phyloP scores from a whole-genome alignment of 2,113 vertebrate species.

The Pipa parva region DNA sequence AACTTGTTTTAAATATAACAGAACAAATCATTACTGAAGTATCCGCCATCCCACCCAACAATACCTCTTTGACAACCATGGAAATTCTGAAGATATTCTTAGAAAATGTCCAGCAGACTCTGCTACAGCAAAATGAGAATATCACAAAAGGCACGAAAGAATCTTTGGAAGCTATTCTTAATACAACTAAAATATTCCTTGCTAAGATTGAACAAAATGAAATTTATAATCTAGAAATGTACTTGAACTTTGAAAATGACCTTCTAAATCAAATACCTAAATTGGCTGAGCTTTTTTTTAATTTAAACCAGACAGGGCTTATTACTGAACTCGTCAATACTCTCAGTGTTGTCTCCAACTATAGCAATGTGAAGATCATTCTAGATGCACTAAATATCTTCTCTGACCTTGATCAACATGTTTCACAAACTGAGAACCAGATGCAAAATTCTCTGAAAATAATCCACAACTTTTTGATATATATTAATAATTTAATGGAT shows the following conservation, averaged over 20 bases:
- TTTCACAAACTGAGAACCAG: neutral
- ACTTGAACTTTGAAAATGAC: neutral
- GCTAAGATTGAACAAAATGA: neutral
- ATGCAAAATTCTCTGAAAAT: neutral
- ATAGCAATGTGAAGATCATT: neutral
- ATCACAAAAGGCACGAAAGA: neutral
- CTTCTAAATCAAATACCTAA: neutral
- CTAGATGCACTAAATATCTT: neutral
- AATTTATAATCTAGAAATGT: neutral
- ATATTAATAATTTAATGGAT: slow-evolving; percentile 4
- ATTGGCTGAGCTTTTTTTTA: neutral
- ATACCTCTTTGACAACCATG: neutral
- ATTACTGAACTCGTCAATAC: too few species aligned
- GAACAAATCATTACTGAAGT: slow-evolving; percentile 13
- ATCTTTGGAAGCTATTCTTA: neutral
- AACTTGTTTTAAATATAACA: slow-evolving; percentile 14
- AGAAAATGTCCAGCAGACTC: neutral
- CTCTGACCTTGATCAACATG: neutral
- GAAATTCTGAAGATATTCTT: neutral
- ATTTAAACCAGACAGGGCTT: slow-evolving; percentile 6
- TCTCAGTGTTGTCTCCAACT: neutral
- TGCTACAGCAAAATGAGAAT: neutral
- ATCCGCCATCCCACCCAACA: neutral
- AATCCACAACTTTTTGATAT: slow-evolving; percentile 6
- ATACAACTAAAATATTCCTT: neutral